Conservation (phyloP, 1,140 invertebrate genomes). For the Drosophila parvula region DNA sequence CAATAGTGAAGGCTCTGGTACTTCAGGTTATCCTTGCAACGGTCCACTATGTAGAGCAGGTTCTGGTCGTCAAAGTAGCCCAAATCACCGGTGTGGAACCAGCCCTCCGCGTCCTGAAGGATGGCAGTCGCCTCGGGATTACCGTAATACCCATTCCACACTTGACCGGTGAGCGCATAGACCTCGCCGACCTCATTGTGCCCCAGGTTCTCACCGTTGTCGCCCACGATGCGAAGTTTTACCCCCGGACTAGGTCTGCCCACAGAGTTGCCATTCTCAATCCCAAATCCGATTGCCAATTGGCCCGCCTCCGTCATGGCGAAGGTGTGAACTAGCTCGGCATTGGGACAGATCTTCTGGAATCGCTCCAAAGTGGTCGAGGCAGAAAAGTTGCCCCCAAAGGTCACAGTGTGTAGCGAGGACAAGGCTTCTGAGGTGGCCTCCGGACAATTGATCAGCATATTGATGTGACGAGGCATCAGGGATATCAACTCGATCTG, state of each 20-base stretch:
- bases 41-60: background rate
- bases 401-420: background rate
- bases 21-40: background rate
- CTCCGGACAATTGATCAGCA: background rate
- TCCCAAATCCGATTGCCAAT: background rate
- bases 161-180: background rate
- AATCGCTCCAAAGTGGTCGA: conserved; percentile 1
- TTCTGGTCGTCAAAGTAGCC: background rate
- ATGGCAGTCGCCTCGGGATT: background rate
- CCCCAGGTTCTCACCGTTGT: background rate
- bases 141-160: conserved; percentile 6
- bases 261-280: background rate
- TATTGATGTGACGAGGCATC: background rate
- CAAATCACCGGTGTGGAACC: conserved; percentile 1
- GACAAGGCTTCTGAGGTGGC: background rate
- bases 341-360: background rate
- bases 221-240: background rate
- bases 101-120: conserved; percentile 1
- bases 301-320: background rate
- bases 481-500: background rate
- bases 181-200: background rate
- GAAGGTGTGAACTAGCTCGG: background rate
- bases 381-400: background rate
- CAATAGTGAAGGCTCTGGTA: background rate
- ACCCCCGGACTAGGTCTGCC: background rate